Conservation (phyloP, 2,797 vertebrate species). For the Smutsia temminckii region DNA sequence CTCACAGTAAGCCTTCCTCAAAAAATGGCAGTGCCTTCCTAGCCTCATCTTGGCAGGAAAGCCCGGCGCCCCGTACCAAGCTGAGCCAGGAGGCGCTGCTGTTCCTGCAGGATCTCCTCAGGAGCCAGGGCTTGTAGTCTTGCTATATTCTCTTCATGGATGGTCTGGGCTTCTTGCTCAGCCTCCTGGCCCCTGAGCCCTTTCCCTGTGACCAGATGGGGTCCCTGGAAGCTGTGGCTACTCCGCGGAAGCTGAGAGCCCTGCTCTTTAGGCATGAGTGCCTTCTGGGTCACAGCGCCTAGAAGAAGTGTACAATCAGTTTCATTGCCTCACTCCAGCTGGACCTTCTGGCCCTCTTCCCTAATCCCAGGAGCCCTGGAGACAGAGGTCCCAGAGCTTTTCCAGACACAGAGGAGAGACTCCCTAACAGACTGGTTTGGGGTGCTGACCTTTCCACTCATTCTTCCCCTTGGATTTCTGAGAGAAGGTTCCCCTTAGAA, state of each 20-base stretch:
- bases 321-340: not conserved
- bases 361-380: not conserved
- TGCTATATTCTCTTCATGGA: slow-evolving; percentile 93
- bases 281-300: slow-evolving; percentile 46
- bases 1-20: not conserved
- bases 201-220: slow-evolving; percentile 90
- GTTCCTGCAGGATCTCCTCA: slow-evolving; percentile 92
- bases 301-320: not conserved
- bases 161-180: slow-evolving; percentile 89
- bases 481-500: not conserved
- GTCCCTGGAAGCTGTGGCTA: slow-evolving; percentile 54
- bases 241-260: not conserved
- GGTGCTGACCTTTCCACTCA: not conserved
- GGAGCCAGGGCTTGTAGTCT: slow-evolving; percentile 89
- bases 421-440: not conserved
- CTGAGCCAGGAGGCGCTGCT: slow-evolving; percentile 89
- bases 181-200: slow-evolving; percentile 86
- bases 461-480: not conserved
- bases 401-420: not conserved
- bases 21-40: not conserved
- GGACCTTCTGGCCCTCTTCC: not conserved
- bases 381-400: not conserved
- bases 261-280: not conserved
- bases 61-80: slow-evolving; percentile 86
- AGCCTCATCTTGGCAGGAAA: not conserved